phyloP scores from a whole-genome alignment of 2,888 invertebrate genomes.

The Plagiodera versicolora region DNA sequence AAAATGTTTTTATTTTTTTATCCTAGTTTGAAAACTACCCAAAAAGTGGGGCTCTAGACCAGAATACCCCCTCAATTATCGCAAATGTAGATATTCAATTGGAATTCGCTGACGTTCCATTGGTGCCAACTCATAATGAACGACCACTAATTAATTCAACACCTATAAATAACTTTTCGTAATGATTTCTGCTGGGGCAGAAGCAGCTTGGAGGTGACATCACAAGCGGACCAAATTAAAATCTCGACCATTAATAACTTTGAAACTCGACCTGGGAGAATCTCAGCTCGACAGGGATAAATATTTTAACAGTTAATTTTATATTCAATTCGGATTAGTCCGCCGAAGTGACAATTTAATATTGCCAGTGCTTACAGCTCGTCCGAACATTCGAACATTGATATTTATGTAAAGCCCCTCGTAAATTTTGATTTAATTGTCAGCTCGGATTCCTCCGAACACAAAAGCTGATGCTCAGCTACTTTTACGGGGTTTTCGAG shows the following conservation, averaged over 20 bases:
- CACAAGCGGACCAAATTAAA: constrained; percentile 41
- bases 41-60: no score
- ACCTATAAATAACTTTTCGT: constrained; percentile 35
- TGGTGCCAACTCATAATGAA: constrained; percentile 17
- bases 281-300: constrained; percentile 47
- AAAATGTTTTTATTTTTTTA: no score
- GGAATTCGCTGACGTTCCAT: constrained; percentile 11
- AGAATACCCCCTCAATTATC: not conserved
- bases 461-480: constrained; percentile 14
- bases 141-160: constrained; percentile 31
- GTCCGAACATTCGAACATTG: constrained; percentile 42
- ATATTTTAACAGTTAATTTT: constrained; percentile 50
- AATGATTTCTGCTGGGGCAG: constrained; percentile 26
- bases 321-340: constrained; percentile 46
- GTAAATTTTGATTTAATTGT: constrained; percentile 49
- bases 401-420: constrained; percentile 47
- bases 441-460: constrained; percentile 34
- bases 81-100: constrained; percentile 12
- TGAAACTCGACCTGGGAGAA: constrained; percentile 39
- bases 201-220: constrained; percentile 34
- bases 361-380: constrained; percentile 44
- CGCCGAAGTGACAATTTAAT: constrained; percentile 47
- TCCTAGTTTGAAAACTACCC: no score
- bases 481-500: constrained; percentile 20
- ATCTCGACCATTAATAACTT: constrained; percentile 41